A percentile compares a stretch with the other conserved stretches of the same genome.
phyloP scores from a whole-genome alignment of 2,888 invertebrate species.

The Cataglyphis rosenhaueri region DNA sequence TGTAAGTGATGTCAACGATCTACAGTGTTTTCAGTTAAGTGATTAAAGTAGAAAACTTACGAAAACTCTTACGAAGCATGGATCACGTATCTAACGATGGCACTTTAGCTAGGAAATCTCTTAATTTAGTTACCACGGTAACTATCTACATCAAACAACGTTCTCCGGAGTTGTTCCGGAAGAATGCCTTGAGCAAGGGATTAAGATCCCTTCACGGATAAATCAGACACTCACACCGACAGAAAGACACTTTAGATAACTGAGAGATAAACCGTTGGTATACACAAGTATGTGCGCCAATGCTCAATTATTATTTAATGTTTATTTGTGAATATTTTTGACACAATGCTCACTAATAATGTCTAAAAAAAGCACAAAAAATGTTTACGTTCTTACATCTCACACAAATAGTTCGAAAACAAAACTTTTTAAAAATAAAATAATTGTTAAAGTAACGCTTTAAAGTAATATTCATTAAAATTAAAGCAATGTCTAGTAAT shows the following conservation, averaged over 20 bases:
- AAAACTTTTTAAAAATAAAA: not conserved
- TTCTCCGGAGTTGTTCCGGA: slow-evolving; percentile 42
- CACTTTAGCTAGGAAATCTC: slow-evolving; percentile 43
- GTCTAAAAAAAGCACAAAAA: not conserved
- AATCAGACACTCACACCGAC: slow-evolving; percentile 27
- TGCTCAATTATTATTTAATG: not conserved
- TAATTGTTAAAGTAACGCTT: no score
- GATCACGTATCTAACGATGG: slow-evolving; percentile 22
- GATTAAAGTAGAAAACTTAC: not conserved
- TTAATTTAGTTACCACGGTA: slow-evolving; percentile 44
- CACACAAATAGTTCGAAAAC: not conserved
- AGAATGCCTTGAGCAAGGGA: slow-evolving; percentile 40
- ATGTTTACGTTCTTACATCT: not conserved
- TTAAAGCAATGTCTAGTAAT: no score
- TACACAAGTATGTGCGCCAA: not conserved
- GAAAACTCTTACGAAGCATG: not conserved
- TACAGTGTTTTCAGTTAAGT: not conserved
- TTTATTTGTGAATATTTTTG: not conserved
- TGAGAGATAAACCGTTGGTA: not conserved
- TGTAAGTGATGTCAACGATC: not conserved
- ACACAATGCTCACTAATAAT: not conserved
- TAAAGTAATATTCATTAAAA: no score
- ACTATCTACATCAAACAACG: slow-evolving; percentile 38
- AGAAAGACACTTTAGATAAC: slow-evolving; percentile 16
- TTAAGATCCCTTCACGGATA: slow-evolving; percentile 45